Base-by-base conservation (phyloP, 2,888 invertebrate genomes). In the Spisula solida region DNA sequence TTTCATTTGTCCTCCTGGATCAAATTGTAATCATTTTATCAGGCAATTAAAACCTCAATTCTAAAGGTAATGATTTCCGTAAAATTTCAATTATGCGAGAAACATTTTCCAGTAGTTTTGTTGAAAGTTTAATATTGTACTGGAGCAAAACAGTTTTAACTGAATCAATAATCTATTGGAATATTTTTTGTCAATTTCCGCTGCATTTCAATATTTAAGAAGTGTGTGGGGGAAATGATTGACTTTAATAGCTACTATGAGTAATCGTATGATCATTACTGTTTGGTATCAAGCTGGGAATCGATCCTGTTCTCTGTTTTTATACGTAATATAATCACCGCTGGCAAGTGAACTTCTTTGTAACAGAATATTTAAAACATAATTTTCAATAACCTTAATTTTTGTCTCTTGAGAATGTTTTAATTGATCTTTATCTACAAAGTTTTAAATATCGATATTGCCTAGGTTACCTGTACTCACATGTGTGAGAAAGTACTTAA, bases 121-220 rank as follows among this genome's bases (percentile, higher is more conserved):
- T 18, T 31, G 34, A 70, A 70, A 56, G n/a, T 4, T 66, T 66
- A 25, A 25, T 66, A 25, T 25, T 66, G n/a, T 25, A 75, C 75
- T 0, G 5, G 31, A 34, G 31, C 29, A 34, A 6, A 14, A 12
- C 16, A 31, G 12, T 25, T 70, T 70, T 25, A 14, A 34, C 4
- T 29, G 25, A 75, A 75, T 75, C 75, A 75, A 75, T 75, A 75
- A 31, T 12, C 75, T 75, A 34, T 75, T 34, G 75, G 31, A 34
- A 25, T 1, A 16, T 31, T 75, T 75, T 75, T 75, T 75, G 29
- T 75, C 75, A 75, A 75, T 75, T 75, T 75, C 75, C 75, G 31
- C 25, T 12, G 75, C 18, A 75, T 75, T 75, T 75, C 34, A 75
- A 31, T 75, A 34, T 34, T 75, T 75, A 75, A 75, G 75, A 75